These are phyloP conservation scores for Plutella xylostella DNA, from an alignment of 2,888 invertebrate species.

Conservation along the genomic window DNA sequence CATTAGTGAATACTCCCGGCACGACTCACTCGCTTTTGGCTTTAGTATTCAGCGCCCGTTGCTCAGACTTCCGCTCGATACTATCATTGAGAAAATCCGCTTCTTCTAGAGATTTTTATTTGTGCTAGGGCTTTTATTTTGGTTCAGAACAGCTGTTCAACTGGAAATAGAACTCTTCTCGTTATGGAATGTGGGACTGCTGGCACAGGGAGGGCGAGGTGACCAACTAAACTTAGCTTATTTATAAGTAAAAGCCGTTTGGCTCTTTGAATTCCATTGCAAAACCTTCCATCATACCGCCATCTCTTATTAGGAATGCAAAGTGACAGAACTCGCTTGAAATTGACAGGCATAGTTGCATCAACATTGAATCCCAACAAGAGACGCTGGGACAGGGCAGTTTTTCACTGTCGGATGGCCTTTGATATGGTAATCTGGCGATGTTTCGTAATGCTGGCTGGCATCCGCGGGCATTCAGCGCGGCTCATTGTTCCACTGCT, in stretches of 20 bases:
- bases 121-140: neutral
- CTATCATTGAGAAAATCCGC: slow-evolving; percentile 16
- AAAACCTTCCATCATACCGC: no score
- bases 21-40: slow-evolving; percentile 28
- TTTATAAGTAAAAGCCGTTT: no score
- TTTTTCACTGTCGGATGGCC: no score
- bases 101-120: neutral
- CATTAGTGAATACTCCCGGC: slow-evolving; percentile 37
- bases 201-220: neutral
- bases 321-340: no score
- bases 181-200: slow-evolving; percentile 4
- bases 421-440: slow-evolving; percentile 40
- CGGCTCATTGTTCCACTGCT: slow-evolving; percentile 56
- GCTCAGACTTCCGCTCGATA: slow-evolving; percentile 29
- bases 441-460: slow-evolving; percentile 41
- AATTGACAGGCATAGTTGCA: no score
- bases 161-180: slow-evolving; percentile 1
- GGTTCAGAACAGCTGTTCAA: neutral
- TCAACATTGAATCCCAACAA: no score
- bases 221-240: neutral
- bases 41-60: slow-evolving; percentile 35
- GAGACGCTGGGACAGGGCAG: neutral
- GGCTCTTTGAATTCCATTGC: no score
- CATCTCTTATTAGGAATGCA: no score
- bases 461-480: slow-evolving; percentile 51